Evolutionary conservation across 2,888 invertebrate genomes (phyloP).

Genomic region (Lasioglossum zephyrum): DNA sequence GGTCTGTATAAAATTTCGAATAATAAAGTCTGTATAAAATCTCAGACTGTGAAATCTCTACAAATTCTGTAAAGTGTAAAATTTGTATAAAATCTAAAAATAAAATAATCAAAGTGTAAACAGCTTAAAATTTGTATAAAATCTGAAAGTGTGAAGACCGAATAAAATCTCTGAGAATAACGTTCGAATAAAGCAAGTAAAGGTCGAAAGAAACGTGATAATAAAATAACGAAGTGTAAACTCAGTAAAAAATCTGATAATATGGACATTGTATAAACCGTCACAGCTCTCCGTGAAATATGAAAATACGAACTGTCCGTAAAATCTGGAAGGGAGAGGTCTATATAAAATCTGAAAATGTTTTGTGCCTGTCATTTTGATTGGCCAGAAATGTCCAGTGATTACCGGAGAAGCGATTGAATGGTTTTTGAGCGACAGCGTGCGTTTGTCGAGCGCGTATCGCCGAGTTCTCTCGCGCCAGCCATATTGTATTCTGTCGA

Average conservation of each 20-base stretch:
- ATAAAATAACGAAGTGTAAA: not conserved
- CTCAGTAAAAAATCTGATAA: not conserved
- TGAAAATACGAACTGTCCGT: not conserved
- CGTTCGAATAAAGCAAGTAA: too few species aligned
- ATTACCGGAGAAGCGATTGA: constrained; percentile 2
- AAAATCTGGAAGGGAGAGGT: not conserved
- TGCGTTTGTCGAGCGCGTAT: constrained; percentile 32
- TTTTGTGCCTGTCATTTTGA: not conserved
- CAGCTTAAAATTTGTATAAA: too few species aligned
- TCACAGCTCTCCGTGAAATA: not conserved
- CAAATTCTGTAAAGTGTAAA: too few species aligned
- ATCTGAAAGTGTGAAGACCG: too few species aligned
- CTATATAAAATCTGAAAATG: not conserved
- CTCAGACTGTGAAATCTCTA: too few species aligned
- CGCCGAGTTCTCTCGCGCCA: constrained; percentile 19
- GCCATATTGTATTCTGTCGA: constrained; percentile 37
- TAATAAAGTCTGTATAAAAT: too few species aligned
- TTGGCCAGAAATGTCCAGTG: constrained; percentile 2
- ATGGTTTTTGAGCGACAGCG: not conserved
- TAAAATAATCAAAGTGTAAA: too few species aligned
- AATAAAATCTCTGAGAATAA: not conserved
- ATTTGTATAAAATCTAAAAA: too few species aligned
- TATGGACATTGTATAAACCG: not conserved
- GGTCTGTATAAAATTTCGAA: too few species aligned
- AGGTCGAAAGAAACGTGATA: too few species aligned